Evolutionary conservation across 2,888 invertebrate genomes (phyloP).

Genomic region (Notocelia uddmanniana): DNA sequence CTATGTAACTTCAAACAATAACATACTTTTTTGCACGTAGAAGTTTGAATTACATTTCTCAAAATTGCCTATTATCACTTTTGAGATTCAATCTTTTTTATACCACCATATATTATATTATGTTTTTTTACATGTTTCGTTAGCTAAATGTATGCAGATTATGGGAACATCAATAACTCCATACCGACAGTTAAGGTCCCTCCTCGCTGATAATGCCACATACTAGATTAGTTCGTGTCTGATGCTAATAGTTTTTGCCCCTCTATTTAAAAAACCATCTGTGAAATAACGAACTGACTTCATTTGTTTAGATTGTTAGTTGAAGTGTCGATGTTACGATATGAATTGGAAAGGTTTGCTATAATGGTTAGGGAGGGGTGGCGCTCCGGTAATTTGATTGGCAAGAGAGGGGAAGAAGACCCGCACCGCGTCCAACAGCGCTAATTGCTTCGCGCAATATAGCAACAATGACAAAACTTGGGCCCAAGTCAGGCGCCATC

Average conservation of each 20-base stretch:
- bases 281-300: constrained; percentile 47
- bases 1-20: no score
- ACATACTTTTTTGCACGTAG: no score
- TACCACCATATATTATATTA: no score
- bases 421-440: constrained; percentile 69
- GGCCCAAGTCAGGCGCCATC: constrained; percentile 68
- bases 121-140: no score
- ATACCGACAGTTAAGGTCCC: no score
- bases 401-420: constrained; percentile 64
- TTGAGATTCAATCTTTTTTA: no score
- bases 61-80: no score
- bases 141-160: no score
- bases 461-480: constrained; percentile 84
- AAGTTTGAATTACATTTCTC: no score
- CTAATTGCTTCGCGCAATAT: constrained; percentile 84
- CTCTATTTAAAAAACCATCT: constrained; percentile 20
- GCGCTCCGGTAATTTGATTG: constrained; percentile 78
- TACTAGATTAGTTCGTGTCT: no score
- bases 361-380: constrained; percentile 66
- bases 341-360: constrained; percentile 68
- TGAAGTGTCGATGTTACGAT: constrained; percentile 74
- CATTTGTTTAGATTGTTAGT: constrained; percentile 68
- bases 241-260: background rate
- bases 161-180: no score
- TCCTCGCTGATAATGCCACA: no score